These are phyloP conservation scores for Mus spicilegus DNA, from an alignment of 2,113 vertebrate genomes.

Conservation along the genomic window DNA sequence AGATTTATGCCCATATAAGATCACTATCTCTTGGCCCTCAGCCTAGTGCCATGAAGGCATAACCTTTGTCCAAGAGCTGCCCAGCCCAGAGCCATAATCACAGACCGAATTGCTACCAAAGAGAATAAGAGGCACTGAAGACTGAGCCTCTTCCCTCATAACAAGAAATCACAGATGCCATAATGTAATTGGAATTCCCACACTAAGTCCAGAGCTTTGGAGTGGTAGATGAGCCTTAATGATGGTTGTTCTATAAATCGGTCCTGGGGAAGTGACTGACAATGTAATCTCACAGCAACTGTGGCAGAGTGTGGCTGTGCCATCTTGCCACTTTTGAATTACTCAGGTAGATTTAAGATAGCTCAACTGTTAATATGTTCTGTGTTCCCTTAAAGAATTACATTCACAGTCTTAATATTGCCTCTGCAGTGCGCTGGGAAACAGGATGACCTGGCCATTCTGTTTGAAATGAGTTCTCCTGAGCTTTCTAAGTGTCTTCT, in stretches of 20 bases:
- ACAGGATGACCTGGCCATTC: background rate
- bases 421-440: background rate
- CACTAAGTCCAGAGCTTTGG: background rate
- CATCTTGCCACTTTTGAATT: background rate
- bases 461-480: background rate
- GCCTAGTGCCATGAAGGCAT: constrained; percentile 57
- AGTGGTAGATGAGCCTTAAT: background rate
- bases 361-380: background rate
- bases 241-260: background rate
- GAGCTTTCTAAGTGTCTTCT: background rate
- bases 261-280: background rate
- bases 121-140: constrained; percentile 32
- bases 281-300: background rate
- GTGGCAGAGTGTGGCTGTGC: background rate
- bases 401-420: background rate
- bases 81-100: constrained; percentile 39
- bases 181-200: background rate
- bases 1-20: constrained; percentile 50
- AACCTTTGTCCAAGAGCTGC: constrained; percentile 68
- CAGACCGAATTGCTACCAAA: constrained; percentile 33
- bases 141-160: background rate
- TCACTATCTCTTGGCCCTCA: constrained; percentile 61
- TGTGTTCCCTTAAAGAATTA: background rate
- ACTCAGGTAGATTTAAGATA: background rate
- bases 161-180: background rate